phyloP scores from a whole-genome alignment of 2,888 invertebrate species.

The Aquatica leii region DNA sequence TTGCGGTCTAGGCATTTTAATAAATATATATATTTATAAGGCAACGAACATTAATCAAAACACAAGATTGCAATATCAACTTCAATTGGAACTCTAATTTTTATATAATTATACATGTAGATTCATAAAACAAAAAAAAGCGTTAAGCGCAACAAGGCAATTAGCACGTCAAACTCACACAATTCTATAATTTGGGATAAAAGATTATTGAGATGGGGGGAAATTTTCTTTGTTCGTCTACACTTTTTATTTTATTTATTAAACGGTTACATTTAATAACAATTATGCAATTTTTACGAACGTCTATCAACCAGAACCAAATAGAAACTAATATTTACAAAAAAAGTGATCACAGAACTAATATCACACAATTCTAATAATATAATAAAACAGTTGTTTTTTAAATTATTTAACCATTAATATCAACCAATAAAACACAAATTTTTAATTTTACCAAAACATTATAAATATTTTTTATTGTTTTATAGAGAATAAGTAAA shows the following conservation, averaged over 20 bases:
- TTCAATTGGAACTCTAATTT: slow-evolving; percentile 8
- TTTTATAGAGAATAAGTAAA: no score
- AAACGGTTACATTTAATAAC: no score
- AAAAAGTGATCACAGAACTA: no score
- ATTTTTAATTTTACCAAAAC: no score
- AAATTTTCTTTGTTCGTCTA: neutral
- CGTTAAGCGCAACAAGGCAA: neutral
- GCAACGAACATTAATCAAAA: slow-evolving; percentile 1
- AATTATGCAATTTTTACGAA: no score
- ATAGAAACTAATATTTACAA: no score
- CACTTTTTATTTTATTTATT: neutral
- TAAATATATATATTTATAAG: slow-evolving; percentile 11
- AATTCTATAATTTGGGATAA: slow-evolving; percentile 3
- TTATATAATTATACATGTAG: slow-evolving; percentile 10
- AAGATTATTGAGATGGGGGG: neutral
- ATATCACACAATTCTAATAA: no score
- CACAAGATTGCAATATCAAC: slow-evolving; percentile 3
- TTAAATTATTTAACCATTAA: no score
- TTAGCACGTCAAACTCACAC: slow-evolving; percentile 2
- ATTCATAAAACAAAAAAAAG: neutral
- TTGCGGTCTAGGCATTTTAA: slow-evolving; percentile 16
- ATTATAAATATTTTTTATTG: no score
- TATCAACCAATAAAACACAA: no score
- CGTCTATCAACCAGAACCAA: no score
- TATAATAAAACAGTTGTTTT: no score